These are phyloP conservation scores for Dendrolimus pini DNA, from an alignment of 2,888 invertebrate genomes.

Conservation along the genomic window DNA sequence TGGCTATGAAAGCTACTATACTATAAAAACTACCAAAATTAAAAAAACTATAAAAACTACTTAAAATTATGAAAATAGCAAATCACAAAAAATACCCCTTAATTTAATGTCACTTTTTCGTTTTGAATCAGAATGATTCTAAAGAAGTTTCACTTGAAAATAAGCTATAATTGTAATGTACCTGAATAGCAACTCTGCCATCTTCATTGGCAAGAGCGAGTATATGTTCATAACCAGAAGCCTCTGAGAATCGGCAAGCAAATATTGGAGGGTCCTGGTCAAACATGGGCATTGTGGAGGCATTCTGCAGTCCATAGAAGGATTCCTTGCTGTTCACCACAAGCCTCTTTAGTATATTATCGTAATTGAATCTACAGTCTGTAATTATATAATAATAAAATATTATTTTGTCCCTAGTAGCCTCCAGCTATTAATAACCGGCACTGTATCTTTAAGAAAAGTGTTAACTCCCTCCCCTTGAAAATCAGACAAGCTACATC, in stretches of 20 bases:
- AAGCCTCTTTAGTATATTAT: slow-evolving; percentile 78
- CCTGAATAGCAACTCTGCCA: slow-evolving; percentile 83
- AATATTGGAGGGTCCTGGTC: slow-evolving; percentile 85
- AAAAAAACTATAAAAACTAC: too few relatives aligned
- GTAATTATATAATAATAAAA: slow-evolving; percentile 14
- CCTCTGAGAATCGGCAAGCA: slow-evolving; percentile 86
- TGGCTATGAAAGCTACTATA: too few relatives aligned
- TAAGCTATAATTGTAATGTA: slow-evolving; percentile 22
- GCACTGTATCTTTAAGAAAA: too few relatives aligned
- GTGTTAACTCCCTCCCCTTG: too few relatives aligned
- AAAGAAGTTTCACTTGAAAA: not conserved
- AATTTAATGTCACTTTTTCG: too few relatives aligned
- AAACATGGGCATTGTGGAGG: slow-evolving; percentile 63
- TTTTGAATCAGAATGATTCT: too few relatives aligned
- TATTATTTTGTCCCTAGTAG: too few relatives aligned
- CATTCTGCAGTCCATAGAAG: slow-evolving; percentile 77
- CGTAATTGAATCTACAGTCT: slow-evolving; percentile 79
- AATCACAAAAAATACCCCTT: too few relatives aligned
- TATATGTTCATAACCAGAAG: slow-evolving; percentile 80
- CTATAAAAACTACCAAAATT: too few relatives aligned
- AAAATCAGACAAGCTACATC: too few relatives aligned
- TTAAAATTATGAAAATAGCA: too few relatives aligned
- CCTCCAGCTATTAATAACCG: too few relatives aligned
- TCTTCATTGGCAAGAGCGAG: slow-evolving; percentile 92
- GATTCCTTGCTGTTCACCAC: slow-evolving; percentile 79